A percentile compares a stretch with the other conserved stretches of the same genome.
These are phyloP conservation scores for Eleutherodactylus coqui DNA, from an alignment of 2,797 vertebrate species.

Conservation along the genomic window DNA sequence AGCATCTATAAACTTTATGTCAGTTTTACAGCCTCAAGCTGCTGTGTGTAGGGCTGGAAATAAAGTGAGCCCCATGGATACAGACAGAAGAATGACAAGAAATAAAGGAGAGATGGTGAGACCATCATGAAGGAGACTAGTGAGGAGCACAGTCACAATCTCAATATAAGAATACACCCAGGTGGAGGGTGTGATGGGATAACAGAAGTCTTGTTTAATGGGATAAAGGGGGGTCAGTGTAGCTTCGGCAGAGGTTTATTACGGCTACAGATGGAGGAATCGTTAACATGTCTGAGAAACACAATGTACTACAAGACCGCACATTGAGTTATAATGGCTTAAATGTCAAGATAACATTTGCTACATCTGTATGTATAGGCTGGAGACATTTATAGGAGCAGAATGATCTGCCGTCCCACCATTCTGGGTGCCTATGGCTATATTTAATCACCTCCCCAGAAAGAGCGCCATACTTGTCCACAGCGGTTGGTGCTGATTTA, in stretches of 20 bases:
- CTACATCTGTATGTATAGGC: no score
- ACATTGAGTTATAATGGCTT: no score
- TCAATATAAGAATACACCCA: background rate
- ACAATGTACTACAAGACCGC: no score
- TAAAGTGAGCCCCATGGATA: background rate
- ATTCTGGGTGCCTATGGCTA: no score
- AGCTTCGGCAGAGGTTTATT: background rate
- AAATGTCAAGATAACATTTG: no score
- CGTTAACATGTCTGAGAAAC: no score
- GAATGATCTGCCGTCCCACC: no score
- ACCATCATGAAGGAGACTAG: background rate
- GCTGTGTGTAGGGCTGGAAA: background rate
- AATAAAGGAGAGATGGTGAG: background rate
- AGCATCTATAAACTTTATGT: conserved; percentile 35
- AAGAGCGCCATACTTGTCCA: no score
- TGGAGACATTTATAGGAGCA: no score
- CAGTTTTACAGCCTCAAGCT: conserved; percentile 38
- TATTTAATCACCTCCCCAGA: no score
- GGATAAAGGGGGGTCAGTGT: background rate
- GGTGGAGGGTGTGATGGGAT: background rate
- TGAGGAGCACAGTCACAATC: background rate
- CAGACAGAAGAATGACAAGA: background rate
- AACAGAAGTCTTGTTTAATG: background rate
- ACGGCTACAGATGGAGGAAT: background rate
- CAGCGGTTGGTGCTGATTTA: no score